Evolutionary conservation across 2,888 invertebrate species (phyloP).

Genomic region (Apodemia zela): DNA sequence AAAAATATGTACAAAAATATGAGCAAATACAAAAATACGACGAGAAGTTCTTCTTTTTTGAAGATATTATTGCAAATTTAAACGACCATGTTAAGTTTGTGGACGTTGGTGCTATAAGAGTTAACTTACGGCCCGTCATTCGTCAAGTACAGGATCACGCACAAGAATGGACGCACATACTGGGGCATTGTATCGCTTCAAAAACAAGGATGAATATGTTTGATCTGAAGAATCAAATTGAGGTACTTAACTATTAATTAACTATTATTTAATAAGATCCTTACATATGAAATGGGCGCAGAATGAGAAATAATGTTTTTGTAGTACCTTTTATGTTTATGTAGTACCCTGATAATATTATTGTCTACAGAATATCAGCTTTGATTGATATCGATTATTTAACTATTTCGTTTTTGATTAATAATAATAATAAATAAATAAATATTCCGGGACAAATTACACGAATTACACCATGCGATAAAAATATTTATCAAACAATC

Average conservation of each 20-base stretch:
- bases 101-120: conserved; percentile 85
- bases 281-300: too few relatives aligned
- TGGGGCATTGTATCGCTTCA: conserved; percentile 85
- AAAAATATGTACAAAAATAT: conserved; percentile 86
- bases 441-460: too few relatives aligned
- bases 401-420: too few relatives aligned
- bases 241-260: conserved; percentile 73
- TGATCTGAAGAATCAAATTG: conserved; percentile 84
- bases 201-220: conserved; percentile 85
- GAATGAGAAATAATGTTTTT: too few relatives aligned
- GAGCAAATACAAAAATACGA: conserved; percentile 83
- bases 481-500: too few relatives aligned
- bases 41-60: conserved; percentile 91
- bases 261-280: too few relatives aligned
- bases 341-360: too few relatives aligned
- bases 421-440: too few relatives aligned
- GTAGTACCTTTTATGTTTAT: too few relatives aligned
- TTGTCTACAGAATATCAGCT: too few relatives aligned
- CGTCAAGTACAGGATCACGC: conserved; percentile 84
- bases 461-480: too few relatives aligned
- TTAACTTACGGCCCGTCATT: conserved; percentile 87
- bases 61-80: conserved; percentile 85
- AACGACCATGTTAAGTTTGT: conserved; percentile 77
- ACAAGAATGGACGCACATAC: conserved; percentile 87
- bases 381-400: too few relatives aligned